A percentile compares a stretch with the other conserved stretches of the same genome.
phyloP scores from a whole-genome alignment of 2,797 vertebrate genomes.

The Pseudopleuronectes americanus region DNA sequence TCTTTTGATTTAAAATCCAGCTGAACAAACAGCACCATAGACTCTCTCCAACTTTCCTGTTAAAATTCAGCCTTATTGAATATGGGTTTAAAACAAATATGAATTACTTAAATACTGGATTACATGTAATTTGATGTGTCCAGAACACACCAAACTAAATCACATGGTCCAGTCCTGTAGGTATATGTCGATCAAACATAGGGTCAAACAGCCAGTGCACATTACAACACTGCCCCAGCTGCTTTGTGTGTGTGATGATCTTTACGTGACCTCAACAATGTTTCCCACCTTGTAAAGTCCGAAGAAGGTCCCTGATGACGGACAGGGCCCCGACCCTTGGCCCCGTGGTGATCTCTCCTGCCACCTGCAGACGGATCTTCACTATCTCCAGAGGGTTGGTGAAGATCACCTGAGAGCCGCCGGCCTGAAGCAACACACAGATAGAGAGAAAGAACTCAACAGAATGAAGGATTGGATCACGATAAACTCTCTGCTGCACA shows the following conservation, averaged over 20 bases:
- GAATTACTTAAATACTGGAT: too few relatives aligned
- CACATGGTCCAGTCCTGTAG: not conserved
- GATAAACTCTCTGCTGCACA: not conserved
- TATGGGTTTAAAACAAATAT: too few relatives aligned
- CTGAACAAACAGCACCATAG: too few relatives aligned
- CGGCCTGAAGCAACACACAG: conserved; percentile 82
- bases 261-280: not conserved
- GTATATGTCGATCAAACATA: not conserved
- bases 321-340: conserved; percentile 89
- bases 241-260: not conserved
- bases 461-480: not conserved
- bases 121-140: too few relatives aligned
- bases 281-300: conserved; percentile 89
- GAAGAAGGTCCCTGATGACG: conserved; percentile 88
- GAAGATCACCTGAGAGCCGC: conserved; percentile 92
- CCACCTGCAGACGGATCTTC: conserved; percentile 92
- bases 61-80: too few relatives aligned
- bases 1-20: too few relatives aligned
- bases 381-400: conserved; percentile 94
- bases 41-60: too few relatives aligned
- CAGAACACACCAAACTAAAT: not conserved
- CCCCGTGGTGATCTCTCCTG: conserved; percentile 91
- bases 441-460: conserved; percentile 1
- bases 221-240: not conserved
- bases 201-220: not conserved